These are phyloP conservation scores for Metalampra italica DNA, from an alignment of 2,888 invertebrate genomes.

Conservation along the genomic window DNA sequence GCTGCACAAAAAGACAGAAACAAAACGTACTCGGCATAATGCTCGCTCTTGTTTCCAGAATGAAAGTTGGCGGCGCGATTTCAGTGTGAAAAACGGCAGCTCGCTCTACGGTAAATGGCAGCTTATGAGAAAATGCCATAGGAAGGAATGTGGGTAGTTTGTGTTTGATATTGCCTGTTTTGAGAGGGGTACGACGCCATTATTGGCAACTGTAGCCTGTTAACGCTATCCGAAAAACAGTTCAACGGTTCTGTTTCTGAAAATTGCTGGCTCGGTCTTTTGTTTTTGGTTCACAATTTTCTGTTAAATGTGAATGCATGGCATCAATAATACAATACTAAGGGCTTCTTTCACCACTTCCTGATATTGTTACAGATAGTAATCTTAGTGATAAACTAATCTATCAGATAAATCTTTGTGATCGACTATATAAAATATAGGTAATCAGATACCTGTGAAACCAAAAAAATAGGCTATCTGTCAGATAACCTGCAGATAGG, in stretches of 20 bases:
- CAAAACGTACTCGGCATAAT: neutral
- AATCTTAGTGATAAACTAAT: too few species aligned
- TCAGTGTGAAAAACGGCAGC: neutral
- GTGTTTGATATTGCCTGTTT: slow-evolving; percentile 1
- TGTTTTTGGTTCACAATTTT: neutral
- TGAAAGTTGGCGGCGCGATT: neutral
- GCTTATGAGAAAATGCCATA: slow-evolving; percentile 6
- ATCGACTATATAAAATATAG: too few species aligned
- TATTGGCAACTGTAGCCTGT: neutral
- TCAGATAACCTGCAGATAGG: too few species aligned
- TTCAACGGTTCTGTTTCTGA: too few species aligned
- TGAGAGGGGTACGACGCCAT: neutral
- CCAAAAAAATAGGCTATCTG: too few species aligned
- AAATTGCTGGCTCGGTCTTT: too few species aligned
- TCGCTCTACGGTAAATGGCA: neutral
- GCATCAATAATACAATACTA: too few species aligned
- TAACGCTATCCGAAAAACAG: neutral
- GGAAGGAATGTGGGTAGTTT: neutral
- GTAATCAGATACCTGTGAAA: too few species aligned
- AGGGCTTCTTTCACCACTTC: too few species aligned
- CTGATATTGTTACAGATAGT: too few species aligned
- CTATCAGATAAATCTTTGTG: too few species aligned
- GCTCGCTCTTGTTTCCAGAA: neutral
- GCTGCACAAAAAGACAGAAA: neutral
- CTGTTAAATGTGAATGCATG: neutral